Conservation (phyloP, 1,140 invertebrate genomes). For the Dreissena polymorpha region DNA sequence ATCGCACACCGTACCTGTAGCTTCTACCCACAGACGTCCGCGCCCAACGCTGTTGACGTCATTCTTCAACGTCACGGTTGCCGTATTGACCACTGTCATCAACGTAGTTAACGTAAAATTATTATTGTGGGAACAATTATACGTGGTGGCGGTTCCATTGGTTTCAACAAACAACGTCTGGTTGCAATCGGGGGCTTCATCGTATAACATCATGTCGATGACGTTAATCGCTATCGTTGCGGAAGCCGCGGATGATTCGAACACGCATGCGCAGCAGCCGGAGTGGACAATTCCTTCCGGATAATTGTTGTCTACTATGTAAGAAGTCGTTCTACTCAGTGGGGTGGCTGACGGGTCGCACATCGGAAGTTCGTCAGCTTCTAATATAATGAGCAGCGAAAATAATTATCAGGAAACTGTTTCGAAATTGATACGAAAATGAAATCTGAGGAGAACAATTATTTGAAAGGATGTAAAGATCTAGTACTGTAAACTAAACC, state of each 20-base stretch:
- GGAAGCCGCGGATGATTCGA: constrained; percentile 34
- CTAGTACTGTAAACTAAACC: too few species aligned
- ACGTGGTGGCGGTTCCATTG: background rate
- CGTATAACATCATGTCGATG: constrained; percentile 12
- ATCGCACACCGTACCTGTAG: constrained; percentile 19
- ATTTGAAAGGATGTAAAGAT: too few species aligned
- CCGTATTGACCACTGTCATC: background rate
- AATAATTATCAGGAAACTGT: background rate
- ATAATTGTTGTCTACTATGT: constrained; percentile 36
- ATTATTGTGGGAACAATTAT: constrained; percentile 20
- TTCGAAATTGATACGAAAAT: too few species aligned
- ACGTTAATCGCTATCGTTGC: constrained; percentile 20
- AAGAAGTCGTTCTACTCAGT: background rate
- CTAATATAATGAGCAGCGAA: constrained; percentile 2
- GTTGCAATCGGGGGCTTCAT: constrained; percentile 13
- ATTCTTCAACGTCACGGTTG: constrained; percentile 21
- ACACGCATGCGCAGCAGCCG: constrained; percentile 43
- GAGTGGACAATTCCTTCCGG: constrained; percentile 11
- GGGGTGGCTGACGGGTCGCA: constrained; percentile 16
- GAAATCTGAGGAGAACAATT: too few species aligned
- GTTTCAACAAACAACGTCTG: constrained; percentile 16
- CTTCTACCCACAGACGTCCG: constrained; percentile 22
- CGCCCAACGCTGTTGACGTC: constrained; percentile 1
- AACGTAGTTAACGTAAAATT: constrained; percentile 11
- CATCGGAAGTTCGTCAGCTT: constrained; percentile 9